Evolutionary conservation across 2,888 invertebrate species (phyloP), one percentile per base, ranked within the genome.

Genomic region (Schrankia costaestrigalis): DNA sequence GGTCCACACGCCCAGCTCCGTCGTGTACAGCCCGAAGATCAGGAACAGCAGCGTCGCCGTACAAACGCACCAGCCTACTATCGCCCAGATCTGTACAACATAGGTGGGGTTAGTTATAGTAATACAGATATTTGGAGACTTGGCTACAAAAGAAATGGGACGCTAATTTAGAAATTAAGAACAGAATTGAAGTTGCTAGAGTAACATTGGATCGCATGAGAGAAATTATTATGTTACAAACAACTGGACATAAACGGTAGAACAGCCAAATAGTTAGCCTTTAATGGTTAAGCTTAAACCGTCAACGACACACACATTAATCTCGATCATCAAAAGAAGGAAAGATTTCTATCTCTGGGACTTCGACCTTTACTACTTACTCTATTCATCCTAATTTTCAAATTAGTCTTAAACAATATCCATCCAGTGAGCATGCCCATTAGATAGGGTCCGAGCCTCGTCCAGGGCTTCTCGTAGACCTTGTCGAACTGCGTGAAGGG

Each of bases 381-480:
- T 87, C 90, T 92, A 17, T 90, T 90, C 90, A 95, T 92, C 44
- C 90, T 89, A 10, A 95, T 91, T 72, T 92, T 92, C 73, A 94
- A 91, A 68, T 95, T 93, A 13, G 93, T 95, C 78, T 94, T 94
- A 72, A 94, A 95, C 11, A 96, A 84, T 43, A 93, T 90, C 92
- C 95, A 96, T 0, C 95, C 95, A 0, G 93, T 92, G 10, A 91
- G 89, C 94, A 96, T 95, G 49, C 95, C 95, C 31, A 95, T 92
- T 1, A 95, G 83, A 72, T 95, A 96, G 0, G 95, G 95, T 0
- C 95, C 95, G 8, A 95, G 78, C 37, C 95, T 79, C 0, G 95
- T 95, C 95, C 95, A 96, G 1, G 95, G 95, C 75, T 95, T 96
- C 78, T 95, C 95, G 73, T 96, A 96, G 55, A 96, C 94, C 83